Conservation (phyloP, 2,888 invertebrate genomes). For the Standfussiana lucernea region DNA sequence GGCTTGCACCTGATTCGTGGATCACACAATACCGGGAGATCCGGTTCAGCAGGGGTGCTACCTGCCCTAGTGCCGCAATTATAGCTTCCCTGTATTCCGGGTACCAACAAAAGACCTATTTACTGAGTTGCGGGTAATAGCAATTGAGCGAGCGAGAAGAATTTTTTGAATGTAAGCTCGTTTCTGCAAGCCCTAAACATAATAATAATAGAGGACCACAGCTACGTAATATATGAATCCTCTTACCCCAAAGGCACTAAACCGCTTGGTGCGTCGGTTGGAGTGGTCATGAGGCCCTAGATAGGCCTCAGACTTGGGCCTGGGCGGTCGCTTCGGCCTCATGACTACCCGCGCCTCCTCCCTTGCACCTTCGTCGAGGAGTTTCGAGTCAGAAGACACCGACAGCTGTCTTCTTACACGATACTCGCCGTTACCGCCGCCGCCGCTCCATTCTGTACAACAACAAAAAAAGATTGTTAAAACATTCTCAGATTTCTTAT, state of each 20-base stretch:
- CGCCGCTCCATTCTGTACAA: constrained; percentile 94
- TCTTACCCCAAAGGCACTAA: constrained; percentile 99
- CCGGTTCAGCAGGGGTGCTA: not conserved
- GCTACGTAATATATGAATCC: constrained; percentile 2
- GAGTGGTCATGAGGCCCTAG: constrained; percentile 94
- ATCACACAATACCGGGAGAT: not conserved
- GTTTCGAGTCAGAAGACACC: constrained; percentile 97
- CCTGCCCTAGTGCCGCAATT: not conserved
- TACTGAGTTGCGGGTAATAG: not conserved
- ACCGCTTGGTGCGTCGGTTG: constrained; percentile 96
- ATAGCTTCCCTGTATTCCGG: not conserved
- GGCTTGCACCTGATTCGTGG: not conserved
- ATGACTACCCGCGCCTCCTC: constrained; percentile 97
- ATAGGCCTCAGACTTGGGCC: constrained; percentile 99
- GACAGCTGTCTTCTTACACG: constrained; percentile 97
- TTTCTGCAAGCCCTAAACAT: not conserved
- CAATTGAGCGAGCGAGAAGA: not conserved
- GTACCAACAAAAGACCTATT: not conserved
- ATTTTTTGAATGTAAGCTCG: not conserved
- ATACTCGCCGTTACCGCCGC: constrained; percentile 93
- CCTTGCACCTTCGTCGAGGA: constrained; percentile 96
- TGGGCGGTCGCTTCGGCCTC: constrained; percentile 97
- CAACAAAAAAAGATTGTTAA: constrained; percentile 49
- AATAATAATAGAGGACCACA: not conserved
- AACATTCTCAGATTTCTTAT: not conserved